Conservation (phyloP, 2,888 invertebrate species). For the Cerastis leucographa region DNA sequence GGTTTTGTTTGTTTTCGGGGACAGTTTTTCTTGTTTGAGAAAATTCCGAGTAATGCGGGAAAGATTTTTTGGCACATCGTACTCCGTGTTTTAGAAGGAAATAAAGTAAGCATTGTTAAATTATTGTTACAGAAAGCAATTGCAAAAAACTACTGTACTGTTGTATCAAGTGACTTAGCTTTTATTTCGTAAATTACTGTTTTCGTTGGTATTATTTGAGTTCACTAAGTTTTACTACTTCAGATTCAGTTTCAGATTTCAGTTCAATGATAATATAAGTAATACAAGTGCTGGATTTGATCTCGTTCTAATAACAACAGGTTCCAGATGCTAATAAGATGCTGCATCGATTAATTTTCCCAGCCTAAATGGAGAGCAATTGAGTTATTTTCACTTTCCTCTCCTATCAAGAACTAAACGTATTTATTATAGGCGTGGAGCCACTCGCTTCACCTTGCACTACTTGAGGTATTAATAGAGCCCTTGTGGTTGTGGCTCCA, state of each 20-base stretch:
- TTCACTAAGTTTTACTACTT: not conserved
- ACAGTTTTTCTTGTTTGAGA: slow-evolving; percentile 7
- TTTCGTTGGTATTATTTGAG: not conserved
- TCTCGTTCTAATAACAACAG: no score
- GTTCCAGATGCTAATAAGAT: not conserved
- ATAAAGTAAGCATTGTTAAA: slow-evolving; percentile 10
- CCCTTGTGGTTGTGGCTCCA: slow-evolving; percentile 50
- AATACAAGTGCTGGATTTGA: not conserved
- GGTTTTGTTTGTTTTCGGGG: slow-evolving; percentile 11
- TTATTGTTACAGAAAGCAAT: slow-evolving; percentile 8
- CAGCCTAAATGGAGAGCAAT: slow-evolving; percentile 9
- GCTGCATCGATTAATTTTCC: not conserved
- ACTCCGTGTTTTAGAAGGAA: slow-evolving; percentile 8
- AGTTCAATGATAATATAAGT: not conserved
- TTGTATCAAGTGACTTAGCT: slow-evolving; percentile 1
- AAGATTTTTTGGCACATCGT: slow-evolving; percentile 9
- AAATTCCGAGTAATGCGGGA: not conserved
- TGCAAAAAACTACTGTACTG: not conserved
- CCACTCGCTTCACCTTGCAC: slow-evolving; percentile 57
- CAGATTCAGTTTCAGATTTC: not conserved
- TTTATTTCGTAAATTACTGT: slow-evolving; percentile 17
- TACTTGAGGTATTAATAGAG: slow-evolving; percentile 63
- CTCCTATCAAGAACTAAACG: slow-evolving; percentile 45
- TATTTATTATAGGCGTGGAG: slow-evolving; percentile 40
- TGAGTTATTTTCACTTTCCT: slow-evolving; percentile 33